phyloP scores from a whole-genome alignment of 2,113 vertebrate species.

The Pyxicephalus adspersus region DNA sequence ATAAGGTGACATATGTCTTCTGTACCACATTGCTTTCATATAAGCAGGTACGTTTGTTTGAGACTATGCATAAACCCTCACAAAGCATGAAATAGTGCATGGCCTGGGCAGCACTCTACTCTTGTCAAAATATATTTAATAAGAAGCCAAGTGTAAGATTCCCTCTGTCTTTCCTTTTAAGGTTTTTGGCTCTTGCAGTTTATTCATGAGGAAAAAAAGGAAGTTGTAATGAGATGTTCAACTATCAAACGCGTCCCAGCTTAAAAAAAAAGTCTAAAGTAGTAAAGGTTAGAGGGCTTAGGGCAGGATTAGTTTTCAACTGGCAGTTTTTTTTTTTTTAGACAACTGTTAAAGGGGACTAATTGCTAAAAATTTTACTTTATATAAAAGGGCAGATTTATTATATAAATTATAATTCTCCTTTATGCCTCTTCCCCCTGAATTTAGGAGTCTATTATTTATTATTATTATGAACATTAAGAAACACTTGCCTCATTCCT shows the following conservation, averaged over 20 bases:
- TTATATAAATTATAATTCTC: no score
- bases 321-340: no score
- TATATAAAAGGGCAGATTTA: no score
- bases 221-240: background rate
- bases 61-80: background rate
- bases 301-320: background rate
- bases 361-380: no score
- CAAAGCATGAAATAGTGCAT: background rate
- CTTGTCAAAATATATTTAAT: background rate
- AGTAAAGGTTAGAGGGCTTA: background rate
- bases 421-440: no score
- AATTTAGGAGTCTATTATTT: no score
- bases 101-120: no score
- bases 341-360: no score
- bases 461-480: no score
- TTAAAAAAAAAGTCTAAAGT: background rate
- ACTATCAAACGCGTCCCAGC: background rate
- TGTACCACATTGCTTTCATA: background rate
- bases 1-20: background rate
- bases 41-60: background rate
- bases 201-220: conserved; percentile 21
- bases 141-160: background rate
- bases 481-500: no score
- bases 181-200: conserved; percentile 1
- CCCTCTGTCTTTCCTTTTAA: conserved; percentile 16